These are phyloP conservation scores for Aphidius gifuensis DNA, from an alignment of 1,140 invertebrate genomes.

Conservation along the genomic window DNA sequence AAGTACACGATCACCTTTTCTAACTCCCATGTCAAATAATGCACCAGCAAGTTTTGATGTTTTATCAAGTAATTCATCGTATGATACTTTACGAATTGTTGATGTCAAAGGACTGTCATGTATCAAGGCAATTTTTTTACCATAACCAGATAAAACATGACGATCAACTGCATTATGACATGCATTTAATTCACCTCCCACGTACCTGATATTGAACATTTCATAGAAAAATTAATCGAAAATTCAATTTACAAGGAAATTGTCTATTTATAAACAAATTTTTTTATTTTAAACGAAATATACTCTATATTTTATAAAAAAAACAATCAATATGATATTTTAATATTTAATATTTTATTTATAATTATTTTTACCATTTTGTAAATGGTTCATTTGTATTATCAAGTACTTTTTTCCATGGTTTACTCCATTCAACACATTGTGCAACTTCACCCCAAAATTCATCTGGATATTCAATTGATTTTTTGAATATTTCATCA, in stretches of 20 bases:
- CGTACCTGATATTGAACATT: slow-evolving; percentile 62
- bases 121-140: slow-evolving; percentile 77
- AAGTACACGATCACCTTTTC: slow-evolving; percentile 73
- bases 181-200: slow-evolving; percentile 86
- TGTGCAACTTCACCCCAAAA: slow-evolving; percentile 82
- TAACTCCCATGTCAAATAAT: slow-evolving; percentile 69
- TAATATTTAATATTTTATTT: slow-evolving; percentile 1
- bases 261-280: neutral
- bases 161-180: slow-evolving; percentile 91
- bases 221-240: slow-evolving; percentile 1
- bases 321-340: neutral
- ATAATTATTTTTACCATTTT: slow-evolving; percentile 69
- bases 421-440: slow-evolving; percentile 75
- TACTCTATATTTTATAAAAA: too few species aligned
- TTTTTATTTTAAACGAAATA: slow-evolving; percentile 5
- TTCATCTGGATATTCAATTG: slow-evolving; percentile 74
- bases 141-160: slow-evolving; percentile 77
- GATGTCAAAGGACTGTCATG: slow-evolving; percentile 86
- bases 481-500: slow-evolving; percentile 64
- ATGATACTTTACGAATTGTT: slow-evolving; percentile 73
- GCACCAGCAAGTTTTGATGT: slow-evolving; percentile 76
- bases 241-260: neutral
- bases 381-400: slow-evolving; percentile 80
- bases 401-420: slow-evolving; percentile 81
- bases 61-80: slow-evolving; percentile 74